These are phyloP conservation scores for Babyrousa celebensis DNA, from an alignment of 2,797 vertebrate species.

Conservation along the genomic window DNA sequence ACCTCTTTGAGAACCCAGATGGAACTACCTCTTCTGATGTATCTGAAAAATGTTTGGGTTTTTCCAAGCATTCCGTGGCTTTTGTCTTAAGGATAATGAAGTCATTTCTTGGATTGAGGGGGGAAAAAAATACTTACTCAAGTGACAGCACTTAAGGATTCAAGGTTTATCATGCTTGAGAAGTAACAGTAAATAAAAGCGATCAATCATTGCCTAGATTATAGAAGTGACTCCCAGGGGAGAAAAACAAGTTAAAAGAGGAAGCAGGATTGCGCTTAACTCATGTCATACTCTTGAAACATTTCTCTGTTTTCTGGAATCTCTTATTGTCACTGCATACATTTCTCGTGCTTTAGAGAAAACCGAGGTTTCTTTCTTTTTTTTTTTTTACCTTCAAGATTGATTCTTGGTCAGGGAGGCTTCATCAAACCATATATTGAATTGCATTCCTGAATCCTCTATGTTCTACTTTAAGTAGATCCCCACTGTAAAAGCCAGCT, in stretches of 20 bases:
- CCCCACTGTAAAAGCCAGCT: constrained; percentile 4
- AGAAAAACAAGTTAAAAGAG: not conserved
- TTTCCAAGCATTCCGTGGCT: not conserved
- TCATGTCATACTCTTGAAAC: not conserved
- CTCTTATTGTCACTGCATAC: constrained; percentile 25
- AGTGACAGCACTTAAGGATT: not conserved
- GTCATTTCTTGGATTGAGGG: constrained; percentile 34
- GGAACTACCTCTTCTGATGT: not conserved
- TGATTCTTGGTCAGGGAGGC: constrained; percentile 38
- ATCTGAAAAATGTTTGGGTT: not conserved
- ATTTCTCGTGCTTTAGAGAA: constrained; percentile 59
- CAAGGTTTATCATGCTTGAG: not conserved
- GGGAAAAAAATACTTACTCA: not conserved
- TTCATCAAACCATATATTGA: constrained; percentile 28
- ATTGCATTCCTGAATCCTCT: constrained; percentile 47
- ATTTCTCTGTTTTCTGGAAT: constrained; percentile 52
- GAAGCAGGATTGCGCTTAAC: not conserved
- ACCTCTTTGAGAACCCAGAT: not conserved
- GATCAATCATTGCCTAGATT: constrained; percentile 2
- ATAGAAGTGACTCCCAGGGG: not conserved
- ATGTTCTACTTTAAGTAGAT: not conserved
- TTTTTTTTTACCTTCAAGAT: constrained; percentile 48
- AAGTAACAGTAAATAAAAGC: constrained; percentile 61
- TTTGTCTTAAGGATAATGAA: constrained; percentile 23
- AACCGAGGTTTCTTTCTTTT: not conserved